phyloP scores from a whole-genome alignment of 2,888 invertebrate species.

The Conops quadrifasciatus region DNA sequence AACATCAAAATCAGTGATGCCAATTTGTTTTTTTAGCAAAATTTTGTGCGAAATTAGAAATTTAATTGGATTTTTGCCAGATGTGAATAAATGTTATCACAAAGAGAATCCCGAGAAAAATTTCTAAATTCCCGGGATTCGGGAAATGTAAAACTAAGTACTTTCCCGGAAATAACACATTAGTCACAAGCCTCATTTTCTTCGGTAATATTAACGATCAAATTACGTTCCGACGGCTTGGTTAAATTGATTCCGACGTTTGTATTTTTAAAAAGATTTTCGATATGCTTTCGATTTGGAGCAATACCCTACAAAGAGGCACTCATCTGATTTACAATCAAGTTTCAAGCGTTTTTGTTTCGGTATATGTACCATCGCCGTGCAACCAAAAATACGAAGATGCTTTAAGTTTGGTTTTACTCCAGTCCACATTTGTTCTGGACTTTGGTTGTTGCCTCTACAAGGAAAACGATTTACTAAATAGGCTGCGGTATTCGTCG shows the following conservation, averaged over 20 bases:
- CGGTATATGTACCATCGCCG: conserved; percentile 41
- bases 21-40: too few relatives aligned
- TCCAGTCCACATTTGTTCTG: conserved; percentile 41
- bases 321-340: conserved; percentile 42
- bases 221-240: not conserved
- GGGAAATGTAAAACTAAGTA: too few relatives aligned
- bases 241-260: not conserved
- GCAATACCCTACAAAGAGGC: conserved; percentile 42
- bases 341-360: conserved; percentile 42
- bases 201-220: not conserved
- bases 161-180: too few relatives aligned
- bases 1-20: too few relatives aligned
- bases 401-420: conserved; percentile 38
- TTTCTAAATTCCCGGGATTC: too few relatives aligned
- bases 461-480: conserved; percentile 42
- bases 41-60: too few relatives aligned
- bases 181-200: not conserved
- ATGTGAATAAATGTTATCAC: too few relatives aligned
- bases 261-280: conserved; percentile 35
- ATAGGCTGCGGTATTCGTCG: conserved; percentile 40
- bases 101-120: too few relatives aligned
- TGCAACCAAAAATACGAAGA: conserved; percentile 43
- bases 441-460: conserved; percentile 37
- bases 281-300: conserved; percentile 38
- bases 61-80: too few relatives aligned